Base-by-base conservation (phyloP, 2,113 vertebrate genomes). In the Cottus gobio region DNA sequence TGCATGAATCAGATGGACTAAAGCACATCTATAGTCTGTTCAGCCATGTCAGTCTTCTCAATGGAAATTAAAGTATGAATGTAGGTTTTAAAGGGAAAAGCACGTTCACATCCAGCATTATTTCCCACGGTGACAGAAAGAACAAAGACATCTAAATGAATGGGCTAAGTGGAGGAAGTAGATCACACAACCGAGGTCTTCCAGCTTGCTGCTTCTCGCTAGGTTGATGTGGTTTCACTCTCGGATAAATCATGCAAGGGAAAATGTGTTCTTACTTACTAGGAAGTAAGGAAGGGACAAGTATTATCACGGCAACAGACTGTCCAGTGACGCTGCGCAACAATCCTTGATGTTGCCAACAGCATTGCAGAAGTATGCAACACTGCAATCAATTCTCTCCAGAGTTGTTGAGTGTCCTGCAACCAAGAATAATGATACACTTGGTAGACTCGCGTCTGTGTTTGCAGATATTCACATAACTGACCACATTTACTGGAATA, bases 251-350 rank as follows among this genome's bases (percentile, higher is more conserved):
- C 42, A 54, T 22, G 15, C 7, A 61, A 9, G 22, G 30, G 24
- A 48, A 68, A 63, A n/a, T 71, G 31, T 50, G 1, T 64, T 16
- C 30, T 5, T 31, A 10, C 28, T 34, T 16, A 52, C 42, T 30
- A 58, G 67, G 74, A 78, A 67, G 44, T 62, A 30, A 58, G 67
- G 74, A 78, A 67, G 50, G 57, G 30, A 71, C 16, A 3, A 31
- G 9, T 64, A 39, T 56, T 56, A 39, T 11, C 44, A 50, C 73
- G 61, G 39, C 31, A 58, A 46, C 57, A 61, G 79, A 48, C 44
- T 12, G 26, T 64, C 11, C 37, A n/a, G 52, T 67, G 20, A 46
- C 42, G 63, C 26, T 57, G 42, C 1, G 11, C 30, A 80, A 57
- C 11, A n/a, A n/a, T 42, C 12, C 28, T 34, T 42, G 6, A n/a